phyloP scores from a whole-genome alignment of 2,797 vertebrate genomes.

The Sebastes cheni region DNA sequence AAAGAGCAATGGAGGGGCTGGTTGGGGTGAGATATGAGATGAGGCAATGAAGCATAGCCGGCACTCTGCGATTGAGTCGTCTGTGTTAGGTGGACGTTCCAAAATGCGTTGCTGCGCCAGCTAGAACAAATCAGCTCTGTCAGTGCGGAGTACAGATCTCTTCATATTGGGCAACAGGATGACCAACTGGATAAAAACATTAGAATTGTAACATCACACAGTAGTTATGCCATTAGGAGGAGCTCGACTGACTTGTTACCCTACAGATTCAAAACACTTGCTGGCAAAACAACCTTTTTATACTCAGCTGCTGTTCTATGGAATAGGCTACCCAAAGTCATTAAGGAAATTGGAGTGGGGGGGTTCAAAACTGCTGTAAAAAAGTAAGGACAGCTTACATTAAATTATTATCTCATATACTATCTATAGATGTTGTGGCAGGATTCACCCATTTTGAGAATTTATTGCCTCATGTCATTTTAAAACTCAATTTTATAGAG shows the following conservation, averaged over 20 bases:
- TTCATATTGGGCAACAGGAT: constrained; percentile 22
- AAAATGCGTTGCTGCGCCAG: constrained; percentile 30
- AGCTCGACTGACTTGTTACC: background rate
- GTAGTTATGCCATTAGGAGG: background rate
- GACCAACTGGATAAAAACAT: constrained; percentile 11
- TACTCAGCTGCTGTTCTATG: background rate
- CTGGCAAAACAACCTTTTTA: background rate
- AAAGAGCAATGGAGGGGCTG: constrained; percentile 52
- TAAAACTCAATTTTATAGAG: background rate
- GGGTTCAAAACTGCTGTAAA: background rate
- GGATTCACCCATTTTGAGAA: background rate
- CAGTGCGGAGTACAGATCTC: constrained; percentile 48
- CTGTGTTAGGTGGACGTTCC: constrained; percentile 62
- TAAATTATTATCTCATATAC: background rate
- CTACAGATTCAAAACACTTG: background rate
- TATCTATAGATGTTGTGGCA: background rate
- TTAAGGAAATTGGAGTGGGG: background rate
- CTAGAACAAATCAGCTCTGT: constrained; percentile 39
- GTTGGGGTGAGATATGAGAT: constrained; percentile 74
- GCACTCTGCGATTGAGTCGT: constrained; percentile 64
- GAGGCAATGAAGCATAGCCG: constrained; percentile 71
- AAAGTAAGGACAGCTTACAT: background rate
- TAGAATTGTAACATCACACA: constrained; percentile 28
- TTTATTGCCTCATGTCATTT: background rate
- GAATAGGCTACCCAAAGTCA: background rate